Percentiles rank a stretch among this genome's conserved stretches.
Conservation (phyloP, 1,140 invertebrate species). For the Cherax quadricarinatus region DNA sequence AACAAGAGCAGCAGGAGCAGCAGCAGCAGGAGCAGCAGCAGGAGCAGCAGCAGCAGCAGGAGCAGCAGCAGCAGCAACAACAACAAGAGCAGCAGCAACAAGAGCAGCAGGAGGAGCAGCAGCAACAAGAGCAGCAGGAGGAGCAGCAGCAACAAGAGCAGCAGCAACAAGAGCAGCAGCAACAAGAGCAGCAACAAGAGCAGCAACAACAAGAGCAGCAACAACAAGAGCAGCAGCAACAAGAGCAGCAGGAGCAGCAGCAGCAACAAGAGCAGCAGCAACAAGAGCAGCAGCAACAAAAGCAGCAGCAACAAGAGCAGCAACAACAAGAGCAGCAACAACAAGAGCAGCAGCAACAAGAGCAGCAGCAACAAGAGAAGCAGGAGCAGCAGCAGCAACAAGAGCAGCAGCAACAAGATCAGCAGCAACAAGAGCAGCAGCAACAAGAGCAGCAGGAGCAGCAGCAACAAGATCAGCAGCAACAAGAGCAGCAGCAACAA, state of each 20-base stretch:
- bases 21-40: constrained; percentile 23
- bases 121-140: constrained; percentile 27
- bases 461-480: constrained; percentile 37
- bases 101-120: neutral
- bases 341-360: constrained; percentile 16
- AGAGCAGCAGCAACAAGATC: too few relatives aligned
- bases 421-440: neutral
- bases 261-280: constrained; percentile 8
- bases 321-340: constrained; percentile 4
- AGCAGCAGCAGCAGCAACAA: constrained; percentile 5
- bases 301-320: constrained; percentile 27
- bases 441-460: constrained; percentile 16
- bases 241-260: constrained; percentile 30
- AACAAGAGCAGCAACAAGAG: constrained; percentile 4
- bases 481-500: neutral
- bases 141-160: neutral
- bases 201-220: constrained; percentile 24
- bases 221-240: constrained; percentile 19
- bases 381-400: constrained; percentile 14
- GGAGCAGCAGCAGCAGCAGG: constrained; percentile 23
- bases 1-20: constrained; percentile 32
- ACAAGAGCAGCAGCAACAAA: constrained; percentile 15
- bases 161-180: constrained; percentile 28
- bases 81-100: constrained; percentile 20
- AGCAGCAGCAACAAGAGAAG: constrained; percentile 45